Percentiles rank a stretch among this genome's conserved stretches.
These are phyloP conservation scores for Caenorhabditis sp. DNA, from an alignment of 2,888 invertebrate genomes.

Conservation along the genomic window DNA sequence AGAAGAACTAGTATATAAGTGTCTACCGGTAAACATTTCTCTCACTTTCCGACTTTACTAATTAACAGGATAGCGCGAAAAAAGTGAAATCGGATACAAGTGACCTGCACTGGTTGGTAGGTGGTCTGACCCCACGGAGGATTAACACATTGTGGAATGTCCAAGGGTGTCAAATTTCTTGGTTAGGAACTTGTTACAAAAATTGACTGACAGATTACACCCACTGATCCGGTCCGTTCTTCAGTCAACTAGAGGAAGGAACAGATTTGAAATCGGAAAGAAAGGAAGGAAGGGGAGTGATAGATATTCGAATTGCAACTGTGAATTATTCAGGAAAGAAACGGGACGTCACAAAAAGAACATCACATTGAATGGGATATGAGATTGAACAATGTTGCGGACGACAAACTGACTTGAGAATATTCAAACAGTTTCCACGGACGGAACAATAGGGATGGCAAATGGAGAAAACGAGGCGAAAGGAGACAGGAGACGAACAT, in stretches of 20 bases:
- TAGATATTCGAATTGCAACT: constrained; percentile 40
- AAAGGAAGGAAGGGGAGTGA: constrained; percentile 22
- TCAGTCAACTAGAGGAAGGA: no score
- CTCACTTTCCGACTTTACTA: constrained; percentile 9
- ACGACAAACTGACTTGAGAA: constrained; percentile 42
- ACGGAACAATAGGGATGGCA: constrained; percentile 2
- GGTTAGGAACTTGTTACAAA: constrained; percentile 52
- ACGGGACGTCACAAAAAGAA: constrained; percentile 49
- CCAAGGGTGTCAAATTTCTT: constrained; percentile 40
- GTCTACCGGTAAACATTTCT: constrained; percentile 40
- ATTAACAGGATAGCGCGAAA: constrained; percentile 44
- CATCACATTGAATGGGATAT: constrained; percentile 55
- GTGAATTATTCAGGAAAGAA: constrained; percentile 46
- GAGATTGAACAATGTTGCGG: constrained; percentile 50
- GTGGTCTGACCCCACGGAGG: constrained; percentile 34
- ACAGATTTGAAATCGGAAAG: constrained; percentile 20
- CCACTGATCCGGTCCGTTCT: constrained; percentile 12
- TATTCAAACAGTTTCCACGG: constrained; percentile 43
- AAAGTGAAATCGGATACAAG: constrained; percentile 29
- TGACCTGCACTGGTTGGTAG: constrained; percentile 29
- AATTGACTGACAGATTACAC: constrained; percentile 54
- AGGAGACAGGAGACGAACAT: no score
- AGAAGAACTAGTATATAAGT: constrained; percentile 23
- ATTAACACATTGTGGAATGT: constrained; percentile 43
- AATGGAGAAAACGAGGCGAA: neutral